Base-by-base conservation (phyloP, 2,888 invertebrate species). In the Nasonia oneida region DNA sequence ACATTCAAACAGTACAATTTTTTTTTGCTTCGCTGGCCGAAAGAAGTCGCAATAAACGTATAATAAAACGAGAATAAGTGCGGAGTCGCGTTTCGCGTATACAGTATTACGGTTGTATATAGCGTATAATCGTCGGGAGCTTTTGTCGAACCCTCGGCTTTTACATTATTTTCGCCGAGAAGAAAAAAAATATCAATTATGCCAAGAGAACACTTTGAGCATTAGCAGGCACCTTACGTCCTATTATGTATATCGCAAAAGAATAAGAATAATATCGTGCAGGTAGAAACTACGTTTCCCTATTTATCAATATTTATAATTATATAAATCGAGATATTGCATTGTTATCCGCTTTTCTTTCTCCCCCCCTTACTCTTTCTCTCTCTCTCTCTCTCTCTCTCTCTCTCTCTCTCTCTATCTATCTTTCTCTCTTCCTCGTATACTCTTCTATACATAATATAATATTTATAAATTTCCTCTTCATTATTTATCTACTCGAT, bases 151-250 rank as follows among this genome's bases (percentile, higher is more conserved):
- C 18, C 18, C 53, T 47, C 67, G 70, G 23, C 3, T 64, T 78
- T 57, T 73, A 39, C 3, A 12, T 73, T 74, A 57, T 18, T 37
- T 37, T 33, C 73, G 37, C 47, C 47, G 47, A 57, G 18, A 64
- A 57, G 3, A 64, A 78, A 64, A 80, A 71, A 81, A 74, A 61
- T 80, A 83, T 83, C 80, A 75, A 83, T 87, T 82, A 29, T 29
- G 90, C 90, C 90, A 90, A 90, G 89, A 90, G 89, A 91, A 90
- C 89, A 90, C 90, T 89, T 91, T 90, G 91, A 91, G 91, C 91
- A 91, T 91, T 90, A 90, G 90, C 90, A 91, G 91, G 91, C 90
- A 90, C 90, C 91, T 92, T 92, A 91, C 88, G 88, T 89, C 89
- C 91, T 91, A 87, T 83, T 83, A 70, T 61, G 33, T 75, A 18